phyloP scores from a whole-genome alignment of 1,140 invertebrate species.

The Eueides isabella region DNA sequence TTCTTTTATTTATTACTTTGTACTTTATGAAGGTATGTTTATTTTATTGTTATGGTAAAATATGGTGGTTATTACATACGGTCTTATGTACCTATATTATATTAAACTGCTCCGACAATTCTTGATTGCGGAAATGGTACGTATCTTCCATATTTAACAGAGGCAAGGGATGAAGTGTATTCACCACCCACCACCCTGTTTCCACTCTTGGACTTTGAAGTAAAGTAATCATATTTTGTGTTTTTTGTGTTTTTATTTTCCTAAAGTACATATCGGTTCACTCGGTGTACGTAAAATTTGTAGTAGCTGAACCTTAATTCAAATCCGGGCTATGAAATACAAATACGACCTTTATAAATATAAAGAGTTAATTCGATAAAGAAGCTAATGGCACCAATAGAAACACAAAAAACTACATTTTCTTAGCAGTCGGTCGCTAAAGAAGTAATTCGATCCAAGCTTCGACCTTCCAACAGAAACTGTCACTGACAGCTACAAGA shows the following conservation, averaged over 20 bases:
- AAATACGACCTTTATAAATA: too few relatives aligned
- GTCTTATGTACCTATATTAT: not conserved
- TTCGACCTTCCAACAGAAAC: slow-evolving; percentile 66
- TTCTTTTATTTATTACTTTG: slow-evolving; percentile 4
- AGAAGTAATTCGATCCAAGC: slow-evolving; percentile 58
- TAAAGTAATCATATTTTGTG: too few relatives aligned
- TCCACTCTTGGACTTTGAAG: too few relatives aligned
- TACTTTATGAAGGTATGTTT: not conserved
- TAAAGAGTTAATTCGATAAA: not conserved
- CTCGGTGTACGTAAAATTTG: not conserved
- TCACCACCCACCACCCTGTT: too few relatives aligned
- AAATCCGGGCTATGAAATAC: not conserved
- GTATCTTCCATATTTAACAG: not conserved
- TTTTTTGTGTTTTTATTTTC: too few relatives aligned
- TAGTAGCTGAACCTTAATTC: not conserved
- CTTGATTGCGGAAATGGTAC: not conserved
- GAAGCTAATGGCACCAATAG: not conserved
- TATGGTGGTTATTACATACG: not conserved
- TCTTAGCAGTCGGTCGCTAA: not conserved
- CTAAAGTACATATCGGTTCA: not conserved
- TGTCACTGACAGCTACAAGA: slow-evolving; percentile 65
- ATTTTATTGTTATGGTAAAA: not conserved
- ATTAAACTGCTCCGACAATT: not conserved
- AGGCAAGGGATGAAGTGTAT: too few relatives aligned
- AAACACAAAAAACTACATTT: not conserved